Evolutionary conservation across 30 jellyfish, hydroid and myxozoan species (phyloP).

Genomic region (Clytia hemisphaerica): DNA sequence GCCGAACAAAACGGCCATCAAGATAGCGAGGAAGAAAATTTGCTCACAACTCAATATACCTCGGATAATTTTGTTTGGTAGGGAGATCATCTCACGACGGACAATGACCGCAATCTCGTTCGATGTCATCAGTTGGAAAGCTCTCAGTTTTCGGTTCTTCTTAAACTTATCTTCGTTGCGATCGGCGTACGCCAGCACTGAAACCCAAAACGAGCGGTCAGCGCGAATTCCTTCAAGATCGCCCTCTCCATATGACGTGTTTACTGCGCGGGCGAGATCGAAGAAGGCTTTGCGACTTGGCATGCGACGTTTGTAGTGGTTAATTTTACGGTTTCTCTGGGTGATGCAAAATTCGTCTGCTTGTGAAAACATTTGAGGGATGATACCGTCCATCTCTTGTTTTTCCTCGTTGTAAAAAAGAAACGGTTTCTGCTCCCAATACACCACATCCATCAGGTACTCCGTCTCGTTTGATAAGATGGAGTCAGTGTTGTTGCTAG

Average conservation of each 20-base stretch:
- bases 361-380: conserved; percentile 3
- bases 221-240: no score
- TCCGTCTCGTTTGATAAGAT: no score
- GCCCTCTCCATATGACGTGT: no score
- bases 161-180: no score
- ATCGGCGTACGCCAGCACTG: no score
- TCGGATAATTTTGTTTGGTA: neutral
- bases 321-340: no score
- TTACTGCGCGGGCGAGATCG: no score
- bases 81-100: neutral
- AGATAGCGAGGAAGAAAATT: neutral
- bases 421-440: conserved; percentile 13
- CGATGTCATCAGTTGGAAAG: conserved; percentile 1
- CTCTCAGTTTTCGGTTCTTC: neutral
- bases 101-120: conserved; percentile 18
- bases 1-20: conserved; percentile 5
- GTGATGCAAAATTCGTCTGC: neutral
- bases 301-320: no score
- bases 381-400: conserved; percentile 4
- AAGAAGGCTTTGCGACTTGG: no score
- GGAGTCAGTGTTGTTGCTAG: no score
- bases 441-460: neutral
- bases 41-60: conserved; percentile 19
- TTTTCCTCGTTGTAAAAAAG: neutral
- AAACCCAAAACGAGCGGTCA: no score